Base-by-base conservation (phyloP, 2,888 invertebrate species). In the Leptura quadrifasciata region DNA sequence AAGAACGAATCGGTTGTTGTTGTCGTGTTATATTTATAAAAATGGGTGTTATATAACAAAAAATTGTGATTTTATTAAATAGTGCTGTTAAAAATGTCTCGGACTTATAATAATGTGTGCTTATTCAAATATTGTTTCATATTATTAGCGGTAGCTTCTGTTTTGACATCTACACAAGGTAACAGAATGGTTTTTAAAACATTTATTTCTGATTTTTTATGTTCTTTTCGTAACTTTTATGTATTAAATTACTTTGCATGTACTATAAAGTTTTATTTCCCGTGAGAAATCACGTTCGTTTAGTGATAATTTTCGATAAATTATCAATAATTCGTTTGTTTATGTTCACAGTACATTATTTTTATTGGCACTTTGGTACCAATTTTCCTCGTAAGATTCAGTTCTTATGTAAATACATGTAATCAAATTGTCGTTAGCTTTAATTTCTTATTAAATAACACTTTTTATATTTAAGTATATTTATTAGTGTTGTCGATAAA, bases 151-250 rank as follows among this genome's bases (percentile, higher is more conserved):
- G 81, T 87, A 79, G 81, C 85, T 81, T 83, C 83, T 84, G 86
- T 86, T 85, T 85, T 86, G 86, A 85, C 85, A 84, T 80, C 80
- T 79, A 84, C 85, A 84, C 85, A 87, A 87, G 87, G 87, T 87
- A 75, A 75, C 84, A 83, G 84, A 84, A 86, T 86, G 86, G 83
- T 85, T 84, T 86, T 85, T 84, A 81, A 84, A 84, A 74, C 18
- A 35, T 65, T 24, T 17, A 58, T 65, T 67, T 31, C 64, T 60
- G 6, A 17, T 74, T 52, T 60, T 64, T 35, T 31, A 39, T 35
- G 5, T 18, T 2, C 2, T 47, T 65, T 64, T 24, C 12, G 12
- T 12, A 35, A 8, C 15, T 27, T 31, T 54, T 15, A 72, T 72
- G 61, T 64, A 63, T 64, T 27, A 61, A 72, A 54, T 72, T 63